phyloP scores from a whole-genome alignment of 2,888 invertebrate genomes.

The Keiferia lycopersicella region DNA sequence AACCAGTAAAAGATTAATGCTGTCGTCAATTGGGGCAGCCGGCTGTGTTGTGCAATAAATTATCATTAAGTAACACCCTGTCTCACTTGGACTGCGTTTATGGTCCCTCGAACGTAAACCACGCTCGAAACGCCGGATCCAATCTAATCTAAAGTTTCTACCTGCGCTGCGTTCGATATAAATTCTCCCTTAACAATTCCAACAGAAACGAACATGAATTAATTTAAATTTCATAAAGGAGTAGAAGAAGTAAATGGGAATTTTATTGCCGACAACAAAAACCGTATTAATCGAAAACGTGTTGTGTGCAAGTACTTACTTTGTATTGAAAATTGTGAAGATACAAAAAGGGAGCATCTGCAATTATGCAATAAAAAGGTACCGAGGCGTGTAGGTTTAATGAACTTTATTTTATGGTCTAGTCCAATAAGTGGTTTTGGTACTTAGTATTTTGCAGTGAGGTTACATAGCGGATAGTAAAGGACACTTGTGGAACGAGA shows the following conservation, averaged over 20 bases:
- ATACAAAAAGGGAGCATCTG: slow-evolving; percentile 50
- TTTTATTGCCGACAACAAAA: slow-evolving; percentile 51
- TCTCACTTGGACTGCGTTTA: slow-evolving; percentile 62
- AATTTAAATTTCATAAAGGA: slow-evolving; percentile 36
- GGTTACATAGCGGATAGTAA: slow-evolving; percentile 57
- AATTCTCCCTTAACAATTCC: slow-evolving; percentile 47
- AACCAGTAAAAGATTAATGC: slow-evolving; percentile 71
- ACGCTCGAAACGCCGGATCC: slow-evolving; percentile 56
- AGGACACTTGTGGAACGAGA: slow-evolving; percentile 68
- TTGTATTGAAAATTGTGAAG: slow-evolving; percentile 46
- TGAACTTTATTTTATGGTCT: slow-evolving; percentile 70
- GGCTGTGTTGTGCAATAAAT: slow-evolving; percentile 73
- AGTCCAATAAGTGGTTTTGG: slow-evolving; percentile 66
- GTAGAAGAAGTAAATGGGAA: slow-evolving; percentile 52
- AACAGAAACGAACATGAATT: slow-evolving; percentile 34
- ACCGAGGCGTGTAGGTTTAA: slow-evolving; percentile 58
- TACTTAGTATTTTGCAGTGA: slow-evolving; percentile 45
- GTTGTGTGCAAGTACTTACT: slow-evolving; percentile 47
- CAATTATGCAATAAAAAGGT: slow-evolving; percentile 70
- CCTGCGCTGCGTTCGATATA: slow-evolving; percentile 68
- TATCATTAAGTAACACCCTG: slow-evolving; percentile 77
- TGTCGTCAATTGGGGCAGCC: slow-evolving; percentile 61
- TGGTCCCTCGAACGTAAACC: slow-evolving; percentile 61
- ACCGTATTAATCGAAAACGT: slow-evolving; percentile 51
- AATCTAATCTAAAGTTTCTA: slow-evolving; percentile 72